Conservation (phyloP, 92 coral and sea anemone genomes). For the Siderastrea siderea region DNA sequence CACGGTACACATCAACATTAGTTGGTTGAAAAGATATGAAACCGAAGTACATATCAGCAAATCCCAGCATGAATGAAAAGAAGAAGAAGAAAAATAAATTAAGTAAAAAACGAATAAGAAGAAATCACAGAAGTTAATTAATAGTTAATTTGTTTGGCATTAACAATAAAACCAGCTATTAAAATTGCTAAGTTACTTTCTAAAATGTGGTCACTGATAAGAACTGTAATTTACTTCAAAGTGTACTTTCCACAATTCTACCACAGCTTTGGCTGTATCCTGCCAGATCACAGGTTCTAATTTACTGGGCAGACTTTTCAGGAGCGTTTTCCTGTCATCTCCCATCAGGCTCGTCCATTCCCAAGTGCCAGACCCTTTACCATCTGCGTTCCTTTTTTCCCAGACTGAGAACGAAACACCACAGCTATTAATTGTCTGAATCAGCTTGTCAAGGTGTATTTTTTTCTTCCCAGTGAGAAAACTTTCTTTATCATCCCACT, state of each 20-base stretch:
- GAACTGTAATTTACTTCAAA: background rate
- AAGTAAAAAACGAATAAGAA: background rate
- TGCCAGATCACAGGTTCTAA: slow-evolving; percentile 18
- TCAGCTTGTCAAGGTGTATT: slow-evolving; percentile 23
- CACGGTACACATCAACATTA: slow-evolving; percentile 18
- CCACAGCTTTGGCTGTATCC: slow-evolving; percentile 26
- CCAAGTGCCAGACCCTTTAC: background rate
- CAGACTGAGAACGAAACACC: slow-evolving; percentile 39
- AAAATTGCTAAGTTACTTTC: too few relatives aligned
- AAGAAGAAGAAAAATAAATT: background rate
- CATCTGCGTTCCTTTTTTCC: slow-evolving; percentile 49
- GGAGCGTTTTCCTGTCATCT: slow-evolving; percentile 27
- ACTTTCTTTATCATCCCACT: slow-evolving; percentile 7
- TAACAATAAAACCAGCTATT: too few relatives aligned
- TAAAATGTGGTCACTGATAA: background rate
- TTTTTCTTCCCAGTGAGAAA: slow-evolving; percentile 35
- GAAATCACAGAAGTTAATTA: background rate
- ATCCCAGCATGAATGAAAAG: slow-evolving; percentile 8
- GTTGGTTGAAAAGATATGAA: slow-evolving; percentile 47
- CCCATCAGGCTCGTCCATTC: slow-evolving; percentile 53
- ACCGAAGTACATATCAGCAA: slow-evolving; percentile 41
- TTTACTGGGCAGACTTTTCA: slow-evolving; percentile 8
- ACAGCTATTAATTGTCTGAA: slow-evolving; percentile 18
- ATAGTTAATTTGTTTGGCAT: background rate
- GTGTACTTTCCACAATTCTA: slow-evolving; percentile 51